Evolutionary conservation across 2,113 vertebrate genomes (phyloP).

Genomic region (Mellivora capensis): DNA sequence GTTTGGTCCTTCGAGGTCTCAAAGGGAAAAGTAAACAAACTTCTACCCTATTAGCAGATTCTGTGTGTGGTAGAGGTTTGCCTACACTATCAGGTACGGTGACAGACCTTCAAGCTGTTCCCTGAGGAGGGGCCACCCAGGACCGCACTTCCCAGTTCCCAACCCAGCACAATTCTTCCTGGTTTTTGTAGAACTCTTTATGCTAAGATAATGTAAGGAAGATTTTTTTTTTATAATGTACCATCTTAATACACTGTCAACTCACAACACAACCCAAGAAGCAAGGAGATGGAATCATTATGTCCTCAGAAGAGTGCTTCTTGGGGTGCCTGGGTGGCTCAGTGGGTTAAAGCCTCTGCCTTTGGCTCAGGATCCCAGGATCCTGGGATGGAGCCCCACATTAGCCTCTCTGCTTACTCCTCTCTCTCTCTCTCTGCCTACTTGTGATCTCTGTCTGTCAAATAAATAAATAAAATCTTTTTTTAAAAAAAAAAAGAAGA

Average conservation of each 20-base stretch:
- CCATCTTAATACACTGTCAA: not conserved
- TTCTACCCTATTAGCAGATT: not conserved
- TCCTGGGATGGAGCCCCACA: too few relatives aligned
- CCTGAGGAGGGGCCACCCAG: fast-evolving
- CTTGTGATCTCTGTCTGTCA: too few relatives aligned
- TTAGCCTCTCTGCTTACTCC: too few relatives aligned
- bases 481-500: not conserved
- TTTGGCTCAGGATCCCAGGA: too few relatives aligned
- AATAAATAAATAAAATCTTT: too few relatives aligned
- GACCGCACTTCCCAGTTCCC: not conserved
- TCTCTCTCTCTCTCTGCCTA: too few relatives aligned
- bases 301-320: not conserved
- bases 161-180: not conserved
- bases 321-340: not conserved
- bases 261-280: not conserved
- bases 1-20: not conserved
- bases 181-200: not conserved
- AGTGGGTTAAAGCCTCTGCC: too few relatives aligned
- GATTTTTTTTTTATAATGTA: not conserved
- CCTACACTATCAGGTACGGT: not conserved
- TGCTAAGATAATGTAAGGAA: not conserved
- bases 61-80: not conserved
- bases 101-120: not conserved
- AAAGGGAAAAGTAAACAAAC: not conserved
- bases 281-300: not conserved